phyloP scores from a whole-genome alignment of 2,888 invertebrate species.

The Conchocele bisecta region DNA sequence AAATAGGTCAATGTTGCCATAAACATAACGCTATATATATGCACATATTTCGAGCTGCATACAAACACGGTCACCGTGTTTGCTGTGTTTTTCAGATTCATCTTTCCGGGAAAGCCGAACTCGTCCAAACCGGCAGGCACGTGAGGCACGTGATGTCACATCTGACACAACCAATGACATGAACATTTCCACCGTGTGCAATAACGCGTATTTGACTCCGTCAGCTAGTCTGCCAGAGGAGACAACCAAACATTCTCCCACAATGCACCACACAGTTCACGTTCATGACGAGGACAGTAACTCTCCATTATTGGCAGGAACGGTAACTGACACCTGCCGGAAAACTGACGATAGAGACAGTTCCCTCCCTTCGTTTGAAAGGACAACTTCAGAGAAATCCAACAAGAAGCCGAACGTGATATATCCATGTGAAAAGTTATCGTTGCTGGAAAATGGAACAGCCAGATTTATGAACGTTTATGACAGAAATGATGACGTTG shows the following conservation, averaged over 20 bases:
- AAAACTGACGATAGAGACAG: neutral
- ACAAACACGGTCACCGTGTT: too few species aligned
- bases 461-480: conserved; percentile 41
- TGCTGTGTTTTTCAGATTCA: too few species aligned
- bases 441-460: conserved; percentile 34
- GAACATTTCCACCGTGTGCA: conserved; percentile 42
- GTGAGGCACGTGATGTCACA: neutral
- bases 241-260: neutral
- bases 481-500: too few species aligned
- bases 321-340: too few species aligned
- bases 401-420: conserved; percentile 23
- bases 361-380: conserved; percentile 6
- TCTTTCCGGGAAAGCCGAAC: too few species aligned
- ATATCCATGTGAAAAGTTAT: conserved; percentile 49
- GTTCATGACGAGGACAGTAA: neutral
- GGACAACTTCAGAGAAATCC: conserved; percentile 3
- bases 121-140: neutral
- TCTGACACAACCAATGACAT: conserved; percentile 17
- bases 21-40: too few species aligned
- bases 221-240: neutral
- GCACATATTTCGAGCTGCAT: too few species aligned
- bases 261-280: neutral
- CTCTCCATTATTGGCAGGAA: too few species aligned
- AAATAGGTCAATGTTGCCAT: too few species aligned
- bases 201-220: conserved; percentile 42